Percentiles rank a stretch among this genome's conserved stretches.
phyloP scores from a whole-genome alignment of 2,113 vertebrate species.

The Terrapene triunguis region DNA sequence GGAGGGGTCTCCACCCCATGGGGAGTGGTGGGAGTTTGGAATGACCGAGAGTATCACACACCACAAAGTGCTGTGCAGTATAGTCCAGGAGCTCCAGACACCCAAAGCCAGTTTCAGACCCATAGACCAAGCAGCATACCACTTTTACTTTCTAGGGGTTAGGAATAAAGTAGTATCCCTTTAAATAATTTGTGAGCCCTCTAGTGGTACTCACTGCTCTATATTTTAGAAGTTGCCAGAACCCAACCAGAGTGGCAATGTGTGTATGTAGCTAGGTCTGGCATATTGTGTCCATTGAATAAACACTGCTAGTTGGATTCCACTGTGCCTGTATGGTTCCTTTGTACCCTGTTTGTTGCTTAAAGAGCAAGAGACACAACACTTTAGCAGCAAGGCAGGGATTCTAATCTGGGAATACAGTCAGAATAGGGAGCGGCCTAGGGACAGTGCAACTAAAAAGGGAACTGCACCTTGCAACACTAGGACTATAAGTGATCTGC shows the following conservation, averaged over 20 bases:
- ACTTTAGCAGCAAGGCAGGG: neutral
- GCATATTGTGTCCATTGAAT: neutral
- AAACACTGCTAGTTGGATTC: neutral
- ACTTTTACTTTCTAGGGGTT: too few species aligned
- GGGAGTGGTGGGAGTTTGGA: too few species aligned
- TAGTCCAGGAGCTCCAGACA: too few species aligned
- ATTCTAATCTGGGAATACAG: fast-evolving
- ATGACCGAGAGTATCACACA: too few species aligned
- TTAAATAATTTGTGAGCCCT: too few species aligned
- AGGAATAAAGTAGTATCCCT: too few species aligned
- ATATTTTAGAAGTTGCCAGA: too few species aligned
- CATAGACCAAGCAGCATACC: too few species aligned
- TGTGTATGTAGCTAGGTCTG: neutral
- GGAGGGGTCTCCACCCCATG: too few species aligned
- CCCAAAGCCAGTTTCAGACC: too few species aligned
- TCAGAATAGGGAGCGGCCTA: neutral
- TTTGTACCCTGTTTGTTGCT: neutral
- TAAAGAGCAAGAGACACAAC: neutral
- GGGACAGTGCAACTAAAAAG: neutral
- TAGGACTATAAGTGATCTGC: neutral
- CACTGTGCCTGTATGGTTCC: neutral
- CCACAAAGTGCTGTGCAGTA: too few species aligned
- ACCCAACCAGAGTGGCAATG: neutral
- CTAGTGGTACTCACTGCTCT: too few species aligned
- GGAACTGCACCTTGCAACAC: neutral